Evolutionary conservation across 2,888 invertebrate genomes (phyloP).

Genomic region (Aethes cnicana): DNA sequence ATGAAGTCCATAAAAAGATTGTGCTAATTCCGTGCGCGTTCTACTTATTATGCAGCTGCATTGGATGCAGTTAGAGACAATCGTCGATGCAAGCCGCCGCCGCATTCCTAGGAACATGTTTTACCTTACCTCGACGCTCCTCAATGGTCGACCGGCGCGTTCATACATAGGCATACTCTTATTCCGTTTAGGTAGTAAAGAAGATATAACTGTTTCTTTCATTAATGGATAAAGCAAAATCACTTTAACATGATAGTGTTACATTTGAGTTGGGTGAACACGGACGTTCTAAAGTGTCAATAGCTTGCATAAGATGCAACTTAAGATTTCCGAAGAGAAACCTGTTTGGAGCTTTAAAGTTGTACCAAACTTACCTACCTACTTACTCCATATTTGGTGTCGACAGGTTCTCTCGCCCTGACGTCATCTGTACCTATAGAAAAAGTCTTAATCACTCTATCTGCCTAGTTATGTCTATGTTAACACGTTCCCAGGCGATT

Average conservation of each 20-base stretch:
- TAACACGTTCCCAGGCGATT: too few species aligned
- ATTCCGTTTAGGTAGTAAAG: slow-evolving; percentile 21
- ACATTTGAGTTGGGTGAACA: slow-evolving; percentile 29
- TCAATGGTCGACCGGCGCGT: slow-evolving; percentile 44
- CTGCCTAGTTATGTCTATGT: too few species aligned
- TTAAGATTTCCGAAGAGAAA: slow-evolving; percentile 52
- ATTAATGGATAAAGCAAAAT: slow-evolving; percentile 10
- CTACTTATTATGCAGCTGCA: slow-evolving; percentile 32
- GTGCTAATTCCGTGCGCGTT: slow-evolving; percentile 17
- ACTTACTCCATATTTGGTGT: slow-evolving; percentile 20
- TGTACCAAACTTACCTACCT: background rate
- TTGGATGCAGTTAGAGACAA: slow-evolving; percentile 27
- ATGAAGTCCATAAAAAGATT: slow-evolving; percentile 1
- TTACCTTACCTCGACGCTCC: slow-evolving; percentile 56
- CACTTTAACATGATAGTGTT: slow-evolving; percentile 1
- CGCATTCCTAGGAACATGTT: slow-evolving; percentile 72
- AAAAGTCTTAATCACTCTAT: too few species aligned
- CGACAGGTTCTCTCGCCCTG: slow-evolving; percentile 49
- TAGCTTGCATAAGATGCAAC: slow-evolving; percentile 42
- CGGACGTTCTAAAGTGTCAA: slow-evolving; percentile 44
- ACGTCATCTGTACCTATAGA: too few species aligned
- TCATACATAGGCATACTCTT: slow-evolving; percentile 35
- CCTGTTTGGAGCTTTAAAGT: slow-evolving; percentile 60
- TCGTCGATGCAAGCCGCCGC: slow-evolving; percentile 37
- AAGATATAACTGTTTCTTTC: slow-evolving; percentile 19